Conservation (phyloP, 2,797 vertebrate species). For the Anniella stebbinsi region DNA sequence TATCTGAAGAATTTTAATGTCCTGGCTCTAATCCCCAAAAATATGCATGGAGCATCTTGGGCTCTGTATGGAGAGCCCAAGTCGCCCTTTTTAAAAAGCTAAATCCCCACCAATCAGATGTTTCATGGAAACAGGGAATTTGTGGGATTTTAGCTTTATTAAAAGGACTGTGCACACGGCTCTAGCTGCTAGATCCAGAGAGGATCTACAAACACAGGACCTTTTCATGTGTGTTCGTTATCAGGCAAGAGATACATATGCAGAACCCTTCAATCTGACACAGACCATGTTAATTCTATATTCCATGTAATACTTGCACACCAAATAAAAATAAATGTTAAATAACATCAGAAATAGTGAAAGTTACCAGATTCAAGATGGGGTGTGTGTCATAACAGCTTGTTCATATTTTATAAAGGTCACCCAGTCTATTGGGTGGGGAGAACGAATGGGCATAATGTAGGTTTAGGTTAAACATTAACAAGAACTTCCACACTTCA, state of each 20-base stretch:
- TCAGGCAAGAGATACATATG: not conserved
- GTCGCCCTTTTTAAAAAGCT: not conserved
- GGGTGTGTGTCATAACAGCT: not conserved
- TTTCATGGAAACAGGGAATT: not conserved
- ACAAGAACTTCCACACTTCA: not conserved
- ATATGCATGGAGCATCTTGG: not conserved
- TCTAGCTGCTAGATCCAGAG: not conserved
- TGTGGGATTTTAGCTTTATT: not conserved
- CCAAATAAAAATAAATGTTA: constrained; percentile 1
- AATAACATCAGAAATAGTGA: not conserved
- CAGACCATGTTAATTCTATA: not conserved
- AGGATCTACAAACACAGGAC: not conserved
- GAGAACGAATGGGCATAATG: not conserved
- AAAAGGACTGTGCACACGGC: no score
- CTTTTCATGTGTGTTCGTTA: not conserved
- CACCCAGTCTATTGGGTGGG: not conserved
- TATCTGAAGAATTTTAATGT: not conserved
- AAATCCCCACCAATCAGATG: not conserved
- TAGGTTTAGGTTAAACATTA: not conserved
- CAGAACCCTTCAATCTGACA: not conserved
- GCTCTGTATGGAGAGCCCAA: not conserved
- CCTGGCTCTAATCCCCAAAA: not conserved
- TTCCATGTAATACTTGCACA: not conserved
- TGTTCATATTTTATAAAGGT: not conserved
- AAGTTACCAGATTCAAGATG: not conserved